These are phyloP conservation scores for Diplosoma virens DNA, from an alignment of 23 tunicate species.

Conservation along the genomic window DNA sequence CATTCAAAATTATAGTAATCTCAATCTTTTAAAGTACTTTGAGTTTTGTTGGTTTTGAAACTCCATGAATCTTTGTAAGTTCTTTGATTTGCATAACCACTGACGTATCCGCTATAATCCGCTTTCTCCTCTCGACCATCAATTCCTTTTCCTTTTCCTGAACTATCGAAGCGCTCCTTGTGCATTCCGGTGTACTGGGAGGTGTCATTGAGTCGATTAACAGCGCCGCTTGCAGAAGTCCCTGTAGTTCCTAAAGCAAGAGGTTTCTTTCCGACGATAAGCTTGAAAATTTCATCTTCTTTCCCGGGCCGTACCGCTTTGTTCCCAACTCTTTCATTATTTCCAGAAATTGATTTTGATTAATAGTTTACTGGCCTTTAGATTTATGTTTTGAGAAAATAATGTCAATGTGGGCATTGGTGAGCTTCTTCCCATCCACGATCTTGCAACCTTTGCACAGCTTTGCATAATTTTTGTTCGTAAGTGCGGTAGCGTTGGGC, in stretches of 20 bases:
- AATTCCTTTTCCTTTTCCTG: slow-evolving; percentile 74
- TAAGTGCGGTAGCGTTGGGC: neutral
- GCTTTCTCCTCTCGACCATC: slow-evolving; percentile 70
- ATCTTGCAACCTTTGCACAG: no score
- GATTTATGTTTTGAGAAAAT: no score
- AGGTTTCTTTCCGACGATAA: slow-evolving; percentile 23
- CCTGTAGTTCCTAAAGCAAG: slow-evolving; percentile 17
- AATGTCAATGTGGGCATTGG: no score
- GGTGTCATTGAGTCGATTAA: slow-evolving; percentile 67
- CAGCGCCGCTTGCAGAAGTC: slow-evolving; percentile 69
- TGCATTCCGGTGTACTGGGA: slow-evolving; percentile 80
- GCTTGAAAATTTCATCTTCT: neutral
- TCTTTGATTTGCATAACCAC: slow-evolving; percentile 74
- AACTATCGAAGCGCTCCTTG: slow-evolving; percentile 8
- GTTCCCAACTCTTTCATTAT: slow-evolving; percentile 14
- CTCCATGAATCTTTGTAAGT: slow-evolving; percentile 61
- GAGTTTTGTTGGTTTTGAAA: no score
- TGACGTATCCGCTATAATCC: slow-evolving; percentile 76
- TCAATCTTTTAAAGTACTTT: no score
- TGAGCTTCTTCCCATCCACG: no score
- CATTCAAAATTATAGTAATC: no score
- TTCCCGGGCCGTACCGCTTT: slow-evolving; percentile 8
- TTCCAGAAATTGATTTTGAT: slow-evolving; percentile 11
- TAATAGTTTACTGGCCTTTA: slow-evolving; percentile 15
- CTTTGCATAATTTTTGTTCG: neutral